Evolutionary conservation across 2,888 invertebrate species (phyloP), one percentile per base, ranked within the genome.

Genomic region (Bellardia pandia): DNA sequence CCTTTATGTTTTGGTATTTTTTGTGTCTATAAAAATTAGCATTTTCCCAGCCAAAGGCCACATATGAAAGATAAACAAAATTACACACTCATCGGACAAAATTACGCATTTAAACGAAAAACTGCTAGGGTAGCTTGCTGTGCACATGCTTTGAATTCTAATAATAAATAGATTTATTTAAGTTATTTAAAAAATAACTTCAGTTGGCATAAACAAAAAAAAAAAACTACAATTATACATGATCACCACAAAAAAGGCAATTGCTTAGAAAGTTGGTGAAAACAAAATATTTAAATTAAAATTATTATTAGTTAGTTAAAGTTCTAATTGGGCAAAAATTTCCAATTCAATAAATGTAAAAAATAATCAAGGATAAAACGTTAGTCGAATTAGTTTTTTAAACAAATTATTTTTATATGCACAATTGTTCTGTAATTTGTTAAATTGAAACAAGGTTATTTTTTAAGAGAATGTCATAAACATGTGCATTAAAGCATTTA

Each of bases 41-140:
- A 76, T 76, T 48, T 48, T 37, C 23, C 8, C 37, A 16, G 37
- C 16, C 75, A 48, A 51, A 51, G 45, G 62, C 51, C 51, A 64
- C 13, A 64, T 76, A 40, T 51, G 62, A 8, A 64, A 51, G 64
- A 14, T n/a, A 64, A 2, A 48, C 11, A 40, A 8, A 51, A 51
- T 51, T 40, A 62, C 14, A 16, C 3, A 48, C 13, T 16, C 48
- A 51, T 48, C 14, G 37, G 3, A 62, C 9, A 51, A 33, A 64
- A 51, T 48, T 37, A 64, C 4, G 51, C 62, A 76, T 76, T 51
- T 76, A 45, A 51, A 76, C 23, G 8, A 23, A 13, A n/a, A 30
- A 60, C 30, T 33, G 2, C n/a, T n/a, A 62, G 16, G 40, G 3
- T 2, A 48, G 33, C 62, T 75, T 75, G 9, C 0, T 13, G 9